A percentile compares a stretch with the other conserved stretches of the same genome.
These are phyloP conservation scores for Pardosa pseudoannulata DNA, from an alignment of 2,888 invertebrate species.

Conservation along the genomic window DNA sequence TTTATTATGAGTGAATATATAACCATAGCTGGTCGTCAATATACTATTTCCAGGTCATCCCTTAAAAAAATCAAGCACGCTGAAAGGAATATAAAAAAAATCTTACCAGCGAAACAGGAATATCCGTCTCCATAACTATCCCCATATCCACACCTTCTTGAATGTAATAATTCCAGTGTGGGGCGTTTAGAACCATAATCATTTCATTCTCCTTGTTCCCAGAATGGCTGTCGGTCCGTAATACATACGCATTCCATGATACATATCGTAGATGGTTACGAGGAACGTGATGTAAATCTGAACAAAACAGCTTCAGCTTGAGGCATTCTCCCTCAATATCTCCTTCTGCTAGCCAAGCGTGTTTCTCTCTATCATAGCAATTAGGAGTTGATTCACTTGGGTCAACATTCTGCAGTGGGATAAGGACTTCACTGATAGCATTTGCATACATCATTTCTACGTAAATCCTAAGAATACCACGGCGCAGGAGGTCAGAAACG, in stretches of 20 bases:
- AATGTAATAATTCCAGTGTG: conserved; percentile 88
- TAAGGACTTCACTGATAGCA: conserved; percentile 81
- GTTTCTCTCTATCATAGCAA: conserved; percentile 88
- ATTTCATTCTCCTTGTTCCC: conserved; percentile 82
- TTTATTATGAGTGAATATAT: too few relatives aligned
- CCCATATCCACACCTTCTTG: conserved; percentile 86
- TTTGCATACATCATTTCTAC: conserved; percentile 87
- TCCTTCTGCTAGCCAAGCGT: conserved; percentile 86
- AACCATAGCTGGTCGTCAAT: too few relatives aligned
- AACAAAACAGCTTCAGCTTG: conserved; percentile 82
- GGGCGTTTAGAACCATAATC: conserved; percentile 84
- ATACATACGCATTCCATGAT: conserved; percentile 74
- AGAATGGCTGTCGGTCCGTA: conserved; percentile 72
- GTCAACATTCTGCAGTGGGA: conserved; percentile 76
- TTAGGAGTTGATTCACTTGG: conserved; percentile 79
- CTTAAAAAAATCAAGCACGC: too few relatives aligned
- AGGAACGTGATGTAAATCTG: conserved; percentile 87
- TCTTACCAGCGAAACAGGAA: conserved; percentile 84
- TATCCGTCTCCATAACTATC: conserved; percentile 87
- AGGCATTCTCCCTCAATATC: conserved; percentile 87
- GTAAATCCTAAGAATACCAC: conserved; percentile 81
- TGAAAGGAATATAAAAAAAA: too few relatives aligned
- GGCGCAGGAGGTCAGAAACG: conserved; percentile 60
- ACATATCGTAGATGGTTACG: conserved; percentile 83
- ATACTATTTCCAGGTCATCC: too few relatives aligned